Conservation (phyloP, 1,140 invertebrate genomes). For the Propsilocerus akamusi region DNA sequence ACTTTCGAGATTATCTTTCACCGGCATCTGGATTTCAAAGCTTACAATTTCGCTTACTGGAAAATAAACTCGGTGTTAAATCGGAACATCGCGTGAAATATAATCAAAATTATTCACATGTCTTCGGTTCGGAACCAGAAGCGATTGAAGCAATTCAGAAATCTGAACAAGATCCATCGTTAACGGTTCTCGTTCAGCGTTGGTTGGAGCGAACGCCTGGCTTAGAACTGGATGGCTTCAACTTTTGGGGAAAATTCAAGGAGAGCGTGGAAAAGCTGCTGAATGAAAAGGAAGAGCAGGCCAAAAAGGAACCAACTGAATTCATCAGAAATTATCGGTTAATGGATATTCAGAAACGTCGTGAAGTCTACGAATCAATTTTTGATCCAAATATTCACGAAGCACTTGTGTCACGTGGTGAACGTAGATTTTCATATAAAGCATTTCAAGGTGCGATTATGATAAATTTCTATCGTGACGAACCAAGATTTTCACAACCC, state of each 20-base stretch:
- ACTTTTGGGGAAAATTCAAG: conserved; percentile 87
- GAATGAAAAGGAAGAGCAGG: conserved; percentile 35
- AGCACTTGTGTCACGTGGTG: conserved; percentile 58
- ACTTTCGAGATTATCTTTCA: conserved; percentile 78
- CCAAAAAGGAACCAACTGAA: conserved; percentile 37
- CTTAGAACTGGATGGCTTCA: conserved; percentile 59
- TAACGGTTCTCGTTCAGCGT: conserved; percentile 65
- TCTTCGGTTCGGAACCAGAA: conserved; percentile 60
- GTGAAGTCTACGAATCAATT: conserved; percentile 75
- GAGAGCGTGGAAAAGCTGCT: conserved; percentile 56
- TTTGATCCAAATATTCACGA: conserved; percentile 71
- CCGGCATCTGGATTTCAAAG: conserved; percentile 97
- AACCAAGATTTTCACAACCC: conserved; percentile 90
- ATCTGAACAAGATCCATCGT: conserved; percentile 68
- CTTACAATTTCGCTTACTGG: conserved; percentile 85
- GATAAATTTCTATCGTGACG: conserved; percentile 92
- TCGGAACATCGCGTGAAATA: conserved; percentile 78
- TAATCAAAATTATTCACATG: conserved; percentile 77
- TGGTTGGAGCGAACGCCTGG: conserved; percentile 94
- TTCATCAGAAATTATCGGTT: conserved; percentile 35
- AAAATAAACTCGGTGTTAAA: conserved; percentile 90
- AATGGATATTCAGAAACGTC: conserved; percentile 53
- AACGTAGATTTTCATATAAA: conserved; percentile 73
- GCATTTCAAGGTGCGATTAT: conserved; percentile 92
- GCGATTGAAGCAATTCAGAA: conserved; percentile 50